These are phyloP conservation scores for Xiphophorus maculatus DNA, from an alignment of 2,113 vertebrate genomes.

Conservation along the genomic window DNA sequence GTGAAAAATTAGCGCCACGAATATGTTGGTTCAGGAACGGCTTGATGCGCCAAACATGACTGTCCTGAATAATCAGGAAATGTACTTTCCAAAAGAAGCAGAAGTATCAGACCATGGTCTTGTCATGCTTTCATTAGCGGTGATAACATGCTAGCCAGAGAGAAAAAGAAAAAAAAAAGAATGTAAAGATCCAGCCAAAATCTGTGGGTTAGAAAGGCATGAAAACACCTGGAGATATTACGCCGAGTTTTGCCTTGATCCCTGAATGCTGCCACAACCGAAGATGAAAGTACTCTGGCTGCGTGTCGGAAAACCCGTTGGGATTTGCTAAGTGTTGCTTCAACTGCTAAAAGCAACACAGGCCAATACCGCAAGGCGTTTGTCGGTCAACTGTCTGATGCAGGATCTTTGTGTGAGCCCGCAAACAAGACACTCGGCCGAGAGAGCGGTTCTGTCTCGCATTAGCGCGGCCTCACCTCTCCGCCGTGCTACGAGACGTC, in stretches of 20 bases:
- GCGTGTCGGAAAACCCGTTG: neutral
- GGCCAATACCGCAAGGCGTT: neutral
- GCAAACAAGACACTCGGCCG: slow-evolving; percentile 29
- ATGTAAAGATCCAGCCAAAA: neutral
- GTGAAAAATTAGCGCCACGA: too few species aligned
- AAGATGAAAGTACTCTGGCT: neutral
- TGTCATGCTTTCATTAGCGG: neutral
- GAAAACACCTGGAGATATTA: neutral
- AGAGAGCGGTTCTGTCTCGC: slow-evolving; percentile 61
- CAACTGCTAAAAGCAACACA: neutral
- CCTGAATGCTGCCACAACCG: neutral
- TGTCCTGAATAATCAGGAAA: too few species aligned
- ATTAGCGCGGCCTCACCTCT: slow-evolving; percentile 52
- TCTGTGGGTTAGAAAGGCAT: neutral
- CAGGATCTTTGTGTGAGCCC: slow-evolving; percentile 41
- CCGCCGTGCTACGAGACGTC: slow-evolving; percentile 59
- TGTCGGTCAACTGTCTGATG: slow-evolving; percentile 19
- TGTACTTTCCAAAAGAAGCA: neutral
- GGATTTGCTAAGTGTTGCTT: neutral
- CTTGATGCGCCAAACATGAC: too few species aligned
- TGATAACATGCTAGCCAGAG: neutral
- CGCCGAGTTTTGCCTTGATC: neutral
- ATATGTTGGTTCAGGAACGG: too few species aligned
- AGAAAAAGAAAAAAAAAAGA: too few species aligned
- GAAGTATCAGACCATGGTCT: neutral